Percentiles rank a stretch among this genome's conserved stretches.
phyloP scores from a whole-genome alignment of 2,113 vertebrate genomes.

The Lota lota region DNA sequence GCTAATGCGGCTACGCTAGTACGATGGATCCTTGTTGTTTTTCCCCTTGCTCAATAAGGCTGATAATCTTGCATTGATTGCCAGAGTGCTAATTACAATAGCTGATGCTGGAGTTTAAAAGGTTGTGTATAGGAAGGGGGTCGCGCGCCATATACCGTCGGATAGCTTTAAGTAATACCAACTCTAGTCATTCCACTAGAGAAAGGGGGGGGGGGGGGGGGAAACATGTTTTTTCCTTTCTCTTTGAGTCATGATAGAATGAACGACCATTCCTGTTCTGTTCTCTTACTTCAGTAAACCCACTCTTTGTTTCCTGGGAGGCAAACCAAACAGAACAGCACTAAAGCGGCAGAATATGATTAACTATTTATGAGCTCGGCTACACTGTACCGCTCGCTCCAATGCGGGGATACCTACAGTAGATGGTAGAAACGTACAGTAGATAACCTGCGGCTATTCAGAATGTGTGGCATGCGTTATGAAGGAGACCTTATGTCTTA shows the following conservation, averaged over 20 bases:
- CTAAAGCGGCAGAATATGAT: constrained; percentile 6
- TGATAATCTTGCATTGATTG: constrained; percentile 64
- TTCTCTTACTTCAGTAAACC: constrained; percentile 19
- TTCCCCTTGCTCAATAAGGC: constrained; percentile 50
- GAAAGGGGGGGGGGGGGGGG: too few relatives aligned
- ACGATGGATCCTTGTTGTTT: constrained; percentile 56
- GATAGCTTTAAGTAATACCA: too few relatives aligned
- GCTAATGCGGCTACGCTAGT: constrained; percentile 35
- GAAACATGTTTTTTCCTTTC: not conserved
- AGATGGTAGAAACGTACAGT: constrained; percentile 2
- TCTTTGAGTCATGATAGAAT: not conserved
- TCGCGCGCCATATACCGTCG: not conserved
- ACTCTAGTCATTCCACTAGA: too few relatives aligned
- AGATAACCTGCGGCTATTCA: too few relatives aligned
- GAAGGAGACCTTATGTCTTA: too few relatives aligned
- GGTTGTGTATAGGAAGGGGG: constrained; percentile 14
- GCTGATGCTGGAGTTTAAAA: constrained; percentile 34
- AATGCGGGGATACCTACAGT: constrained; percentile 10
- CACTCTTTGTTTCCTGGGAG: constrained; percentile 13
- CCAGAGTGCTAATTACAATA: constrained; percentile 58
- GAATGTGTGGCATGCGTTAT: too few relatives aligned
- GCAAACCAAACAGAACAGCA: constrained; percentile 9
- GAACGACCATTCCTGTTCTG: not conserved
- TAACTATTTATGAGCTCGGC: constrained; percentile 20
- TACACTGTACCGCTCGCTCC: constrained; percentile 16